These are phyloP conservation scores for Automeris io DNA, from an alignment of 2,888 invertebrate genomes.

Conservation along the genomic window DNA sequence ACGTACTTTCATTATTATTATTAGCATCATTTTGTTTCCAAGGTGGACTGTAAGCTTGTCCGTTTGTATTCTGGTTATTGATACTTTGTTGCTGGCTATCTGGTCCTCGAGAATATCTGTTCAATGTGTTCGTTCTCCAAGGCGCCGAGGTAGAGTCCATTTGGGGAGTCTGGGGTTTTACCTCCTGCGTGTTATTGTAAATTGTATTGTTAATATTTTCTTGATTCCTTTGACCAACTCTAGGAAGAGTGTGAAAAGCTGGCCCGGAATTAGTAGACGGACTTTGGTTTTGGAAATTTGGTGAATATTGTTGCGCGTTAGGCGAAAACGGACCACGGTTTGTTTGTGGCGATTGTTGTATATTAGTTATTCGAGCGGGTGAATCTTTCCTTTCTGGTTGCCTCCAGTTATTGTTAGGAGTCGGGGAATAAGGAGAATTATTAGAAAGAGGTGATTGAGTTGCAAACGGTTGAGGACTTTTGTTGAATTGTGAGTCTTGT, in stretches of 20 bases:
- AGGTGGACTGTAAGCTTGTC: constrained; percentile 47
- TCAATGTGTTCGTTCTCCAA: constrained; percentile 61
- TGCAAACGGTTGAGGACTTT: constrained; percentile 65
- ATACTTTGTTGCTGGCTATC: constrained; percentile 40
- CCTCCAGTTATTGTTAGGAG: constrained; percentile 66
- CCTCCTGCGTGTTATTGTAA: constrained; percentile 41
- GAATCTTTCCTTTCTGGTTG: constrained; percentile 67
- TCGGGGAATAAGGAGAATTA: constrained; percentile 55
- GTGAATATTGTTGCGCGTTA: constrained; percentile 39
- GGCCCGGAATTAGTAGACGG: constrained; percentile 36
- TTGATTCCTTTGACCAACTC: constrained; percentile 46
- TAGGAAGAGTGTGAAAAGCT: constrained; percentile 56
- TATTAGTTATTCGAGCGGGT: constrained; percentile 41
- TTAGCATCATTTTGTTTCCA: constrained; percentile 53
- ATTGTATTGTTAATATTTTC: constrained; percentile 41
- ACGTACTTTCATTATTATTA: constrained; percentile 40
- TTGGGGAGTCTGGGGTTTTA: constrained; percentile 32
- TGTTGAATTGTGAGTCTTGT: constrained; percentile 72
- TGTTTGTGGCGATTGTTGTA: constrained; percentile 40
- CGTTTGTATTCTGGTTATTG: constrained; percentile 39
- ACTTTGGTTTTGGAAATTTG: constrained; percentile 42
- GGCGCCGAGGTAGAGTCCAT: constrained; percentile 43
- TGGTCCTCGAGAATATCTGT: constrained; percentile 44
- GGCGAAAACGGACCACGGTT: constrained; percentile 50
- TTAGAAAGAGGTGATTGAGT: constrained; percentile 50